These are phyloP conservation scores for Orbicella faveolata DNA, from an alignment of 64 coral and sea anemone species.

Conservation along the genomic window DNA sequence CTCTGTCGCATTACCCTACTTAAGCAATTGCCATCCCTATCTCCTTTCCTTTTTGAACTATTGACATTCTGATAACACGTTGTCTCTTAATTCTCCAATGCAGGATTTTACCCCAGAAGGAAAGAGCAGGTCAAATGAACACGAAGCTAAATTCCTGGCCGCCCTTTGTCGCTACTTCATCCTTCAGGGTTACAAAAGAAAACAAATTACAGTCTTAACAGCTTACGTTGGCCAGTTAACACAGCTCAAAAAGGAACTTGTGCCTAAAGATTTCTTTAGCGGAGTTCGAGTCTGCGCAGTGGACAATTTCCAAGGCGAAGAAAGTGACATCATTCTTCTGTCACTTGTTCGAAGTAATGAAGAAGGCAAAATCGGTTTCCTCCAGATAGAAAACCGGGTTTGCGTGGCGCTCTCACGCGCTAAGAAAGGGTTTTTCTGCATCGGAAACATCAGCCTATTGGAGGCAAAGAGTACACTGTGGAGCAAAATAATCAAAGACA, in stretches of 20 bases:
- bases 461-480: conserved; percentile 43
- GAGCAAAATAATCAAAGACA: background rate
- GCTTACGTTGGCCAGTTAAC: conserved; percentile 81
- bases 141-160: conserved; percentile 78
- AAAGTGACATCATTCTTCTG: no score
- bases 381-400: no score
- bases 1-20: no score
- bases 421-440: no score
- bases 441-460: conserved; percentile 31
- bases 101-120: conserved; percentile 68
- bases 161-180: conserved; percentile 82
- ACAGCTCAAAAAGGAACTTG: conserved; percentile 40
- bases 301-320: no score
- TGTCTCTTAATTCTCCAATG: background rate
- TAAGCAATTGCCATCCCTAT: background rate
- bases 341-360: no score
- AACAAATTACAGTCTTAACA: conserved; percentile 76
- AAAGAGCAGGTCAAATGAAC: conserved; percentile 72
- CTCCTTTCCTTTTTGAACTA: no score
- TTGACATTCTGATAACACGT: background rate
- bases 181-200: conserved; percentile 69
- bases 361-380: no score
- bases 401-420: no score
- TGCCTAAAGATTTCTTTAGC: conserved; percentile 63
- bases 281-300: conserved; percentile 78